Evolutionary conservation across 2,888 invertebrate species (phyloP), one percentile per base, ranked within the genome.

Genomic region (Eugnorisma glareosa): DNA sequence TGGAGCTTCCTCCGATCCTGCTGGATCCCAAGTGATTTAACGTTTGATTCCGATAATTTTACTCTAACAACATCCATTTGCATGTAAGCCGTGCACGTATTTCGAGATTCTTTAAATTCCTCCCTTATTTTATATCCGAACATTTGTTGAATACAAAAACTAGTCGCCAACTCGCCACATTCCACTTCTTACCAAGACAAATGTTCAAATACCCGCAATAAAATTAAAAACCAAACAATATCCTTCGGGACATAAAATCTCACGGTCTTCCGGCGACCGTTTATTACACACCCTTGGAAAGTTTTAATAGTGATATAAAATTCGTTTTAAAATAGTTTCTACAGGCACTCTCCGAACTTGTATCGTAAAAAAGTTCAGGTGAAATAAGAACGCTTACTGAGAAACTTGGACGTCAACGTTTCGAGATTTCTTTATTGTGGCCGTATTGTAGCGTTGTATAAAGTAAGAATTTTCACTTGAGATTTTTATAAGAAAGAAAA

Each of bases 241-340:
- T 84, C 59, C 61, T 83, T 59, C n/a, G 35, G 37, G 70, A 73
- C 48, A 75, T 81, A 77, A 84, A 85, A 74, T 81, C 75, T 61
- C 45, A 54, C 73, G 64, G 67, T 48, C 59, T 75, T 76, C 75
- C 77, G 31, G 59, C 51, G 28, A 67, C 35, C 77, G 74, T 87
- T 82, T 88, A 88, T 88, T 86, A 85, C 71, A 85, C 75, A 81
- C 85, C 86, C 86, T 82, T 85, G 84, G 86, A 88, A 93, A 94
- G 89, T 92, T 93, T 93, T 93, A 92, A 92, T 92, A 90, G 92
- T 90, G 90, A 91, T 92, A 93, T 94, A 93, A 93, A 93, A 94
- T 91, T 93, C 87, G 91, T 92, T 94, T 92, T 91, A 93, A 94
- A 94, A 94, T 93, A 93, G 94, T 93, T 92, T 78, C 83, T 82